These are phyloP conservation scores for Pithecia hirsuta DNA, from an alignment of 2,797 vertebrate species.

Conservation along the genomic window DNA sequence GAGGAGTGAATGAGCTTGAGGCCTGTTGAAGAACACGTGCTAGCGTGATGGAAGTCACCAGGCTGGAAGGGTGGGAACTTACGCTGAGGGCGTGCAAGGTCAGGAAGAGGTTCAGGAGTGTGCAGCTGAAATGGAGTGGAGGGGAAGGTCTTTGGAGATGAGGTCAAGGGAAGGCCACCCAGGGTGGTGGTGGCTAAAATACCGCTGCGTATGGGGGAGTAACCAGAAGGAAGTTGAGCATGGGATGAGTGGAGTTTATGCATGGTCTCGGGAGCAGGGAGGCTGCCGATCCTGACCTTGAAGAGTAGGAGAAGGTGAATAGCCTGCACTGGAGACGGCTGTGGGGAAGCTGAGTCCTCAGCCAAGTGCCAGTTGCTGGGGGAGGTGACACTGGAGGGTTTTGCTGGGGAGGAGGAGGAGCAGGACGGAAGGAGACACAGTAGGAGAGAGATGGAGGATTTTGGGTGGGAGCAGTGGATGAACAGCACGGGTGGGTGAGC, in stretches of 20 bases:
- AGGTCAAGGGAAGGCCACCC: not conserved
- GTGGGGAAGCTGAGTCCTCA: not conserved
- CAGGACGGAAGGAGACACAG: not conserved
- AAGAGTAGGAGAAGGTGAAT: constrained; percentile 18
- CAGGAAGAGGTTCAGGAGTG: not conserved
- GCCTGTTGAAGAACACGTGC: not conserved
- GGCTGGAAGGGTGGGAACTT: not conserved
- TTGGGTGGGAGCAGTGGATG: not conserved
- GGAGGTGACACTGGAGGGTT: not conserved
- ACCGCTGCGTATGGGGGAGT: not conserved
- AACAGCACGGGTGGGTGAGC: not conserved
- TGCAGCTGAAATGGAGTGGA: not conserved
- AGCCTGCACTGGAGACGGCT: not conserved
- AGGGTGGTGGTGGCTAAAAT: not conserved
- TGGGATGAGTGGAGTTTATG: not conserved
- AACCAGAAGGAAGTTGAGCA: not conserved
- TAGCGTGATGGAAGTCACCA: not conserved
- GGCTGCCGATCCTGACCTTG: not conserved
- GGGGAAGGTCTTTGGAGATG: not conserved
- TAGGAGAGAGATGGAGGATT: not conserved
- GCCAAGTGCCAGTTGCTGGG: not conserved
- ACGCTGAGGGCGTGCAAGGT: not conserved
- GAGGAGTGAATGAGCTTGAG: not conserved
- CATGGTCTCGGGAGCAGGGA: not conserved
- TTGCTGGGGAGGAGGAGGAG: not conserved